These are phyloP conservation scores for Drosophila kohkoa DNA, from an alignment of 1,140 invertebrate species.

Conservation along the genomic window DNA sequence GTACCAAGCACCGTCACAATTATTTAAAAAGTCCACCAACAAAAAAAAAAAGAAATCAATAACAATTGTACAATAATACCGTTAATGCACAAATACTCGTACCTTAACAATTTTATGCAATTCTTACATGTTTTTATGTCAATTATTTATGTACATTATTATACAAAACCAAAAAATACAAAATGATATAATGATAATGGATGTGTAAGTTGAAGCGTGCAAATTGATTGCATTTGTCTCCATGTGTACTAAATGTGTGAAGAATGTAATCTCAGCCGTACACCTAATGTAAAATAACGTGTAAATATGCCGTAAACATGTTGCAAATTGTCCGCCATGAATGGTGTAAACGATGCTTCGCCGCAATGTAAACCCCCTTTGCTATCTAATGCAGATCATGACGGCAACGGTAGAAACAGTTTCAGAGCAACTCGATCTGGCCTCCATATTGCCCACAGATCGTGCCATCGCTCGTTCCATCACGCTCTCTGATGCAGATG, in stretches of 20 bases:
- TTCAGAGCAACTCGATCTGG: constrained; percentile 93
- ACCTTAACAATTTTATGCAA: constrained; percentile 52
- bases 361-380: constrained; percentile 38
- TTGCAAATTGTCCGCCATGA: constrained; percentile 5
- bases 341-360: neutral
- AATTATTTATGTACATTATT: constrained; percentile 61
- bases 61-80: constrained; percentile 46
- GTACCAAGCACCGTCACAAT: constrained; percentile 64
- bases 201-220: constrained; percentile 61
- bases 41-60: constrained; percentile 17
- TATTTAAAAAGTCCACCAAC: constrained; percentile 25
- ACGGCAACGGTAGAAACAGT: constrained; percentile 97
- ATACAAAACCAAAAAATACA: constrained; percentile 7
- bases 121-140: constrained; percentile 63
- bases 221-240: constrained; percentile 66
- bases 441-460: constrained; percentile 93
- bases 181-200: constrained; percentile 36
- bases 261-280: constrained; percentile 62
- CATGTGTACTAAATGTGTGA: constrained; percentile 67
- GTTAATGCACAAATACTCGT: constrained; percentile 63
- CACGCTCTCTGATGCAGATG: constrained; percentile 95
- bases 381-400: constrained; percentile 90
- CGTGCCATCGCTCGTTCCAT: constrained; percentile 93
- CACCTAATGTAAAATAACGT: constrained; percentile 54
- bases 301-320: constrained; percentile 60